Evolutionary conservation across 2,113 vertebrate genomes (phyloP), one percentile per base, ranked within the genome.

Genomic region (Neolamprologus falcicula): DNA sequence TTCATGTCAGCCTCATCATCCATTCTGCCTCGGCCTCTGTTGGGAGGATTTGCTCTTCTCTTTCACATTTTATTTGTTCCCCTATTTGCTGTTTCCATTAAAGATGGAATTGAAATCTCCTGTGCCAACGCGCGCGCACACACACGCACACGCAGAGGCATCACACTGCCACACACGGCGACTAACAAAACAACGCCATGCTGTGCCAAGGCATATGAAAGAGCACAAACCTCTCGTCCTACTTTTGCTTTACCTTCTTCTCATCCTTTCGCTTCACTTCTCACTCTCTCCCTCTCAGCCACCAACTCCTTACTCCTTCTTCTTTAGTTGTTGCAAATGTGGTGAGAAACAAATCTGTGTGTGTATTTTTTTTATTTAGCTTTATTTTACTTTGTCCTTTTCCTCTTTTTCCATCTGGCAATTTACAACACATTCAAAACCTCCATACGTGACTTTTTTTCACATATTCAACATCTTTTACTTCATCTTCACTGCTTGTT

Each of bases 21-120:
- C 86, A 87, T 93, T 92, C 92, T 85, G 90, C 80, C 82, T 71
- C 24, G 88, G 88, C 85, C 53, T 86, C 85, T 85, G 80, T 84
- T 88, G 89, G 81, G 86, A 93, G 90, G 92, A 92, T 93, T 94
- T 90, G 83, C 90, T 89, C 76, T 33, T 88, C 84, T 90, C 87
- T 81, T 85, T 93, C 86, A 9, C 85, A 79, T 94, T 91, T 91
- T 91, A 91, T 91, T 92, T 92, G 90, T 91, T 95, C 80, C 83
- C 68, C 89, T 93, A 90, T 93, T 95, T 90, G 93, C 86, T 37
- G 92, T 92, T 92, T 95, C 94, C 91, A 94, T 96, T 95, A 94
- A 95, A 96, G 93, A 94, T 93, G 88, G 92, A 94, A 95, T 95
- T 96, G 94, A 96, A 95, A 95, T 93, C 88, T 82, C 89, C 84